Conservation (phyloP, 35 echinoderm and acorn worm genomes). For the Diadema setosum region DNA sequence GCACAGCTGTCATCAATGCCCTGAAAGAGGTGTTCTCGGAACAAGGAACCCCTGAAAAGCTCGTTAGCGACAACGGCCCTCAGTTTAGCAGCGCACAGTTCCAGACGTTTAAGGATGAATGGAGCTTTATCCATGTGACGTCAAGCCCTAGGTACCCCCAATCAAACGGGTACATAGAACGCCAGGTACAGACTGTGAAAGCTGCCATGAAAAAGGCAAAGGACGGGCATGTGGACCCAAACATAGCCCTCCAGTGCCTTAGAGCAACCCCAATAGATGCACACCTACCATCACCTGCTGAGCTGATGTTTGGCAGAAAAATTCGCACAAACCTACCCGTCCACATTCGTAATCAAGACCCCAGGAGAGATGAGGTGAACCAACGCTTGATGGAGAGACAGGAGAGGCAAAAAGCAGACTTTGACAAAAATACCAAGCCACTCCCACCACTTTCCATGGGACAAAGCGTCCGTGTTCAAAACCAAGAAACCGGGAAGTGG, state of each 20-base stretch:
- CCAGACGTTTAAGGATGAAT: background rate
- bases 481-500: constrained; percentile 13
- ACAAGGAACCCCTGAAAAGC: constrained; percentile 41
- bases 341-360: constrained; percentile 23
- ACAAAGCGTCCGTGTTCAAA: background rate
- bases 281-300: constrained; percentile 45
- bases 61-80: constrained; percentile 41
- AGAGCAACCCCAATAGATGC: constrained; percentile 49
- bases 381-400: constrained; percentile 19
- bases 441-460: background rate
- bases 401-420: constrained; percentile 7
- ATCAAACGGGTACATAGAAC: background rate
- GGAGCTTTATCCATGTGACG: constrained; percentile 33
- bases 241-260: background rate
- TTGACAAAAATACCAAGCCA: background rate
- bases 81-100: constrained; percentile 29
- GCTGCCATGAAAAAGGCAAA: background rate
- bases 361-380: background rate
- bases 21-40: background rate
- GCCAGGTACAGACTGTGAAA: background rate
- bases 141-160: constrained; percentile 12
- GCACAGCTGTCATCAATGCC: background rate
- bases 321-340: constrained; percentile 13
- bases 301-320: constrained; percentile 36
- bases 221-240: background rate